Conservation (phyloP, 2,888 invertebrate species). For the Cheilosia vulpina region DNA sequence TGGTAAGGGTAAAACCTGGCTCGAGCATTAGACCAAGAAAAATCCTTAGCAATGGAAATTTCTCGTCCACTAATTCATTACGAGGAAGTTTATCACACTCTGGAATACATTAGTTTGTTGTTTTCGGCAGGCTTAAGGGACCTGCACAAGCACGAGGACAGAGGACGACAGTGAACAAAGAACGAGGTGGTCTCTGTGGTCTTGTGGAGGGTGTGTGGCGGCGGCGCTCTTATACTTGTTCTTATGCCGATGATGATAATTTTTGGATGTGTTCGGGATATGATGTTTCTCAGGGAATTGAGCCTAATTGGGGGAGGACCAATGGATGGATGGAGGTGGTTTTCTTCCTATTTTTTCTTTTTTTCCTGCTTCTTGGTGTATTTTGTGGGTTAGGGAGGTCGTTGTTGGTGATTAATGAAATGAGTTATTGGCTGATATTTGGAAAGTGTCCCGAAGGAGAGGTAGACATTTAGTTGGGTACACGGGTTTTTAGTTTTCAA, state of each 20-base stretch:
- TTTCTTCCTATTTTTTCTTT: slow-evolving; percentile 6
- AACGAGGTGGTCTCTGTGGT: slow-evolving; percentile 46
- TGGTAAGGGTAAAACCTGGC: slow-evolving; percentile 4
- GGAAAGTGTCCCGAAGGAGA: not conserved
- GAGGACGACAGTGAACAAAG: slow-evolving; percentile 20
- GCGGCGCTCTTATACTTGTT: slow-evolving; percentile 40
- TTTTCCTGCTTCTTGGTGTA: not conserved
- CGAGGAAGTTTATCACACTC: slow-evolving; percentile 75
- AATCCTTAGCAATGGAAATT: slow-evolving; percentile 68
- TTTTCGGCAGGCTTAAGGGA: slow-evolving; percentile 68
- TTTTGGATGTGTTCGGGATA: slow-evolving; percentile 61
- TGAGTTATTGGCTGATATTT: slow-evolving; percentile 32
- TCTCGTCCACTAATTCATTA: slow-evolving; percentile 75
- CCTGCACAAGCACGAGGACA: slow-evolving; percentile 15
- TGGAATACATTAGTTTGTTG: slow-evolving; percentile 75
- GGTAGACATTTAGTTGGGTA: not conserved
- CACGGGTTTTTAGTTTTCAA: not conserved
- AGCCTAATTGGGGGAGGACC: slow-evolving; percentile 52
- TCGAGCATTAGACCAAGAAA: slow-evolving; percentile 48
- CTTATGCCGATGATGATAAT: slow-evolving; percentile 63
- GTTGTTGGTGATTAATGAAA: slow-evolving; percentile 58
- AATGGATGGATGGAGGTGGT: slow-evolving; percentile 22
- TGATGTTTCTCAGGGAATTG: slow-evolving; percentile 49
- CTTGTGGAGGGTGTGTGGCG: slow-evolving; percentile 10
- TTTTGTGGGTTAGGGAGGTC: slow-evolving; percentile 13